Evolutionary conservation across 1,140 invertebrate genomes (phyloP).

Genomic region (Probaryconus sp.): DNA sequence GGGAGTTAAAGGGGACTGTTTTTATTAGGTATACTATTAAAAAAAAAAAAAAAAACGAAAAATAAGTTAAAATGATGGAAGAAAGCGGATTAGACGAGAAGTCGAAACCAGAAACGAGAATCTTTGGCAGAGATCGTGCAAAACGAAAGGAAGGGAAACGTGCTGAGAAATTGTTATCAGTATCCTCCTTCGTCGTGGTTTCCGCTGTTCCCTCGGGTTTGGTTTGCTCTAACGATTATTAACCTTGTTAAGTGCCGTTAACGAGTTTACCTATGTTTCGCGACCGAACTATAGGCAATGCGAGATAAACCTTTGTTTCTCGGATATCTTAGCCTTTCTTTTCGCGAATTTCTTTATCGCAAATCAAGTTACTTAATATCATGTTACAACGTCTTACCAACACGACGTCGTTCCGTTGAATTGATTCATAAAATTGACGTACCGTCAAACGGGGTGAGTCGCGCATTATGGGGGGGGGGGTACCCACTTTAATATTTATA

Average conservation of each 20-base stretch:
- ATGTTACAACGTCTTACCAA: no score
- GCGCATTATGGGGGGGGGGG: no score
- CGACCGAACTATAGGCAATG: slow-evolving; percentile 45
- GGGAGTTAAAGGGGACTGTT: neutral
- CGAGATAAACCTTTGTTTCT: slow-evolving; percentile 56
- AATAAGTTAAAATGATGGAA: slow-evolving; percentile 35
- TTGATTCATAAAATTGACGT: no score
- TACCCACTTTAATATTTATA: no score
- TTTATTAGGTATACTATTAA: slow-evolving; percentile 40
- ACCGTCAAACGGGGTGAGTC: no score
- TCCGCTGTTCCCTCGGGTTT: slow-evolving; percentile 56
- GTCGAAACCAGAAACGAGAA: slow-evolving; percentile 41
- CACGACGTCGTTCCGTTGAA: neutral
- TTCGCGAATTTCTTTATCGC: slow-evolving; percentile 17
- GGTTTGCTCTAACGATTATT: slow-evolving; percentile 62
- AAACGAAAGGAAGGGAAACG: slow-evolving; percentile 58
- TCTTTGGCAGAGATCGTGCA: slow-evolving; percentile 49
- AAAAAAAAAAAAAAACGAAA: slow-evolving; percentile 21
- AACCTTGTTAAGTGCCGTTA: slow-evolving; percentile 64
- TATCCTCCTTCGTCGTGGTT: slow-evolving; percentile 56
- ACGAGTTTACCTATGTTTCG: slow-evolving; percentile 63
- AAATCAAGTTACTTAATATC: neutral
- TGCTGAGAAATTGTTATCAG: slow-evolving; percentile 62
- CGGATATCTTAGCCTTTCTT: slow-evolving; percentile 38
- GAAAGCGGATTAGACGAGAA: slow-evolving; percentile 53